A percentile compares a stretch with the other conserved stretches of the same genome.
Conservation (phyloP, 2,888 invertebrate genomes). For the Diarsia rubi region DNA sequence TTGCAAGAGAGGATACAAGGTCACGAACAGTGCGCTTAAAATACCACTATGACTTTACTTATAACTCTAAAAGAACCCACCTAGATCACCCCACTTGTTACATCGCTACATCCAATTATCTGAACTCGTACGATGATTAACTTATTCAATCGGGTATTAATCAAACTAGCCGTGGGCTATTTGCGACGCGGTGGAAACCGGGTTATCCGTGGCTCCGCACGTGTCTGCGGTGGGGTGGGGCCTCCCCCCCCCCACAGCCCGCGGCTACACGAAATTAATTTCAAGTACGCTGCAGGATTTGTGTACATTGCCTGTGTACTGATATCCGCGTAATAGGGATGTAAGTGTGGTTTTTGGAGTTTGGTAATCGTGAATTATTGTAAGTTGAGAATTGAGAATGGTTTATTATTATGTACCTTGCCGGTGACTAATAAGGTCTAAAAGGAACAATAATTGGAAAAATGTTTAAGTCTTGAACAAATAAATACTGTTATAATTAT, state of each 20-base stretch:
- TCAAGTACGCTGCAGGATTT: constrained; percentile 83
- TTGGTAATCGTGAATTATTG: neutral
- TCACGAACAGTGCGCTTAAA: no score
- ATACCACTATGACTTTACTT: neutral
- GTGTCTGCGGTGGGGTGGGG: constrained; percentile 76
- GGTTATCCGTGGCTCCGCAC: constrained; percentile 76
- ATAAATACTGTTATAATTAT: no score
- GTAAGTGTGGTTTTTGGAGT: constrained; percentile 68
- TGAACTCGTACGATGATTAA: constrained; percentile 66
- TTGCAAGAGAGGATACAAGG: no score
- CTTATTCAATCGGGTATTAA: constrained; percentile 69
- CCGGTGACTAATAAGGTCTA: no score
- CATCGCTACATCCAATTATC: constrained; percentile 60
- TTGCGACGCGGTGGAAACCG: constrained; percentile 73
- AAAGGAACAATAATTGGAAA: no score
- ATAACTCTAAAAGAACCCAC: constrained; percentile 12
- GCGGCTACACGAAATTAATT: constrained; percentile 89
- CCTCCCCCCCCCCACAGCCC: constrained; percentile 61
- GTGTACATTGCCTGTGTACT: constrained; percentile 82
- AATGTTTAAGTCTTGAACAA: no score
- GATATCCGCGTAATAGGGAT: constrained; percentile 64
- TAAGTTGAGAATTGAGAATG: neutral
- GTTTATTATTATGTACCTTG: no score
- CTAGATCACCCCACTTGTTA: constrained; percentile 44
- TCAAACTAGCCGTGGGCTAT: constrained; percentile 72